phyloP scores from a whole-genome alignment of 2,113 vertebrate species.

The Melospiza georgiana region DNA sequence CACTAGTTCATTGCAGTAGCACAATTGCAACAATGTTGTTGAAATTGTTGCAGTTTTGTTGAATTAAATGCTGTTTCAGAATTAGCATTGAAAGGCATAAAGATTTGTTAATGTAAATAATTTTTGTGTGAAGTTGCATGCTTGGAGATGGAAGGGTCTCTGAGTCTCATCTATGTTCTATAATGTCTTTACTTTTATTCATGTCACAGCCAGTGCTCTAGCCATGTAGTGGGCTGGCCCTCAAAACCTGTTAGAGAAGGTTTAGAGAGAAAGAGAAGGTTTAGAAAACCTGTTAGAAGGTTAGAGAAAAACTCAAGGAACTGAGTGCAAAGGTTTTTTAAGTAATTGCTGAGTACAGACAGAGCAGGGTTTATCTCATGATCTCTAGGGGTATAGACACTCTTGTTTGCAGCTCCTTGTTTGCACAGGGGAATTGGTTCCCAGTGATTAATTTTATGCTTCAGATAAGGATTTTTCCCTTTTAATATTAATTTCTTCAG shows the following conservation, averaged over 20 bases:
- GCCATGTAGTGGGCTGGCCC: neutral
- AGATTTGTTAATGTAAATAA: neutral
- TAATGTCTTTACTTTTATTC: neutral
- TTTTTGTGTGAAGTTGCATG: neutral
- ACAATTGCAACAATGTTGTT: neutral
- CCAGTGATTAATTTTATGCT: constrained; percentile 23
- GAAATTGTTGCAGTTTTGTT: neutral
- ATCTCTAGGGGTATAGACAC: neutral
- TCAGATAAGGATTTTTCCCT: neutral
- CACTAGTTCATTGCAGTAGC: neutral
- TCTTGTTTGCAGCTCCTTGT: constrained; percentile 5
- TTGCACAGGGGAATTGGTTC: constrained; percentile 3
- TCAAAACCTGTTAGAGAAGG: neutral
- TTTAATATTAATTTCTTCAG: neutral
- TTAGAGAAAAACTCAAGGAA: neutral
- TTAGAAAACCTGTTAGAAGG: neutral
- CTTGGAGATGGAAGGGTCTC: neutral
- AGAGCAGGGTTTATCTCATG: constrained; percentile 14
- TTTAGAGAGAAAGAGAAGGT: neutral
- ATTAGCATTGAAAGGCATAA: neutral
- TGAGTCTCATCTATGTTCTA: rapidly evolving
- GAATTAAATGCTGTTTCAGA: neutral
- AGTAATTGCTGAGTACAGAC: neutral
- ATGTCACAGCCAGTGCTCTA: neutral
- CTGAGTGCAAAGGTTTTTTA: neutral